A percentile compares a stretch with the other conserved stretches of the same genome.
Conservation (phyloP, 2,888 invertebrate species). For the Leptodirus hochenwartii region DNA sequence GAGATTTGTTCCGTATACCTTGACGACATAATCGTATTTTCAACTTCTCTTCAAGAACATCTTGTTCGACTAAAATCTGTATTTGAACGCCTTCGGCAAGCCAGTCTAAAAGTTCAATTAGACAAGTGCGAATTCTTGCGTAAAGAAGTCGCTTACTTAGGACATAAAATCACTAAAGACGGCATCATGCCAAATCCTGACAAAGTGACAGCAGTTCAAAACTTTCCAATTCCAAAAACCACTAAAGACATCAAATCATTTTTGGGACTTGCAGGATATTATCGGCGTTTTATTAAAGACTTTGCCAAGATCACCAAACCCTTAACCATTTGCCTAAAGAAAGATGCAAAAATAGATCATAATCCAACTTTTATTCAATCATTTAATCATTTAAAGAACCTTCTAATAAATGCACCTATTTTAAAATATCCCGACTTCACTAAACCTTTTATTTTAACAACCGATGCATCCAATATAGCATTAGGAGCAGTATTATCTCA, state of each 20-base stretch:
- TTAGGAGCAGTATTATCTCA: slow-evolving; percentile 17
- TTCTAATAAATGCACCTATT: slow-evolving; percentile 11
- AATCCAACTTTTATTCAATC: slow-evolving; percentile 8
- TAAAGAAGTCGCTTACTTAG: slow-evolving; percentile 16
- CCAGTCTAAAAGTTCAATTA: slow-evolving; percentile 14
- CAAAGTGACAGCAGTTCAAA: slow-evolving; percentile 15
- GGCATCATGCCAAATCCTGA: slow-evolving; percentile 18
- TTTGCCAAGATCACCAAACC: slow-evolving; percentile 13
- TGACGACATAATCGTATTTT: slow-evolving; percentile 17
- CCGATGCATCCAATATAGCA: slow-evolving; percentile 16
- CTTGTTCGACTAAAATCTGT: slow-evolving; percentile 10
- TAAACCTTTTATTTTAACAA: slow-evolving; percentile 16
- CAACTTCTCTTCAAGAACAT: slow-evolving; percentile 13
- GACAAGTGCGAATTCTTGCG: slow-evolving; percentile 14
- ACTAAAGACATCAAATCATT: slow-evolving; percentile 17
- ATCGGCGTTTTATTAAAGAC: slow-evolving; percentile 11
- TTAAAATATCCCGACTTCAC: slow-evolving; percentile 17
- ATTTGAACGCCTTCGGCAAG: slow-evolving; percentile 10
- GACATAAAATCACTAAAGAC: slow-evolving; percentile 17
- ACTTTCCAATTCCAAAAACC: slow-evolving; percentile 14
- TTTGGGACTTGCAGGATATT: slow-evolving; percentile 13
- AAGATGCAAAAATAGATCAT: slow-evolving; percentile 10
- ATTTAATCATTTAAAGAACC: slow-evolving; percentile 10
- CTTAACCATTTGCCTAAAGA: slow-evolving; percentile 13
- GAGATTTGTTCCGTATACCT: slow-evolving; percentile 14